Evolutionary conservation across 1,140 invertebrate genomes (phyloP).

Genomic region (Grapholita molesta): DNA sequence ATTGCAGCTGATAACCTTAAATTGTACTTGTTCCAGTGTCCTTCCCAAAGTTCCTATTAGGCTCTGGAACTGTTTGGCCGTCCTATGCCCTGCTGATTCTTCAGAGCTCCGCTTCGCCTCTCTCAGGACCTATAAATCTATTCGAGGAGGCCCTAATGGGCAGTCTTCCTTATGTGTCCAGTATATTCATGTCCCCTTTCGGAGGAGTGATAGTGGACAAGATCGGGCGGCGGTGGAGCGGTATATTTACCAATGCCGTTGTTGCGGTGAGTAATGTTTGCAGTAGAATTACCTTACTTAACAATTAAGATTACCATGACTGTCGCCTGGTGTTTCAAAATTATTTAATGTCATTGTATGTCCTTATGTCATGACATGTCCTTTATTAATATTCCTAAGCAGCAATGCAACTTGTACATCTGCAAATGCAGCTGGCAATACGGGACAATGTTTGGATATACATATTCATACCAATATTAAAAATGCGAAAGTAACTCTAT

Average conservation of each 20-base stretch:
- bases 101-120: not conserved
- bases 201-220: not conserved
- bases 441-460: too few relatives aligned
- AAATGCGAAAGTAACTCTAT: too few relatives aligned
- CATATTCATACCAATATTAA: too few relatives aligned
- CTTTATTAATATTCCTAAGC: too few relatives aligned
- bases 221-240: not conserved
- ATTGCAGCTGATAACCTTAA: too few relatives aligned
- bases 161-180: not conserved
- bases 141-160: not conserved
- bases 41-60: not conserved
- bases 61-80: not conserved
- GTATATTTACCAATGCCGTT: not conserved
- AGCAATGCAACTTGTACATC: too few relatives aligned
- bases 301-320: too few relatives aligned
- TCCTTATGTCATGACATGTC: too few relatives aligned
- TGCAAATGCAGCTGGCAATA: too few relatives aligned
- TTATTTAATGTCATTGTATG: too few relatives aligned
- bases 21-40: not conserved
- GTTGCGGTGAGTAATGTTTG: slow-evolving; percentile 9
- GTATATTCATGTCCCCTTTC: not conserved
- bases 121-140: not conserved
- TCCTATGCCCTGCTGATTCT: not conserved
- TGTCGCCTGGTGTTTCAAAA: too few relatives aligned
- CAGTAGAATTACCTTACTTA: too few relatives aligned